Evolutionary conservation across 2,797 vertebrate species (phyloP).

Genomic region (Bovichtus variegatus): DNA sequence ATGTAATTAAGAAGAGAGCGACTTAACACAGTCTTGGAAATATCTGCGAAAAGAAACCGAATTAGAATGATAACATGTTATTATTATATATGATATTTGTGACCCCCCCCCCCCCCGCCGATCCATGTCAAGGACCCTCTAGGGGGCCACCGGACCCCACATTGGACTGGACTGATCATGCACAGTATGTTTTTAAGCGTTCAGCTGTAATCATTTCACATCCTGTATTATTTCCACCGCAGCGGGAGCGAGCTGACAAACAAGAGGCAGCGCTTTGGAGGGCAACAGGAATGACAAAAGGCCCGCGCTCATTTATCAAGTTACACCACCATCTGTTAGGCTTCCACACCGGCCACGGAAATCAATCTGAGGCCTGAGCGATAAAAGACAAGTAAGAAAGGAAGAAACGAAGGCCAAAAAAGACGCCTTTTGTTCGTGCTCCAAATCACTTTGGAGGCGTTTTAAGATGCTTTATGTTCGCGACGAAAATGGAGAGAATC

Average conservation of each 20-base stretch:
- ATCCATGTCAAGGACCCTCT: constrained; percentile 19
- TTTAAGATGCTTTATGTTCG: constrained; percentile 49
- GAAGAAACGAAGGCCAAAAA: background rate
- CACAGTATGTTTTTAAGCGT: constrained; percentile 28
- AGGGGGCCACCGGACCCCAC: constrained; percentile 25
- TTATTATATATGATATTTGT: background rate
- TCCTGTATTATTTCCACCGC: constrained; percentile 51
- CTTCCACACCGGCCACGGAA: constrained; percentile 66
- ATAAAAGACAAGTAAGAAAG: background rate
- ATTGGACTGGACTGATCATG: constrained; percentile 4
- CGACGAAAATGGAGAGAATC: constrained; percentile 5
- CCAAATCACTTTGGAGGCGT: constrained; percentile 40
- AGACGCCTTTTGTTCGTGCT: background rate
- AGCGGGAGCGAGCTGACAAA: constrained; percentile 38
- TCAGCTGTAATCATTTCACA: constrained; percentile 32
- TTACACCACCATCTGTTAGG: constrained; percentile 80
- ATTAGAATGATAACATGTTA: background rate
- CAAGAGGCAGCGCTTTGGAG: constrained; percentile 45
- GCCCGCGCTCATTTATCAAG: constrained; percentile 78
- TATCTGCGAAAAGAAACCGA: background rate
- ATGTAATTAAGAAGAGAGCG: background rate
- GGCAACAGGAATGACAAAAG: constrained; percentile 63
- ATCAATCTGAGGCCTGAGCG: constrained; percentile 68
- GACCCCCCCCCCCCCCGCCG: background rate
- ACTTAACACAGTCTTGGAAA: background rate